Evolutionary conservation across 2,888 invertebrate species (phyloP).

Genomic region (Leptura quadrifasciata): DNA sequence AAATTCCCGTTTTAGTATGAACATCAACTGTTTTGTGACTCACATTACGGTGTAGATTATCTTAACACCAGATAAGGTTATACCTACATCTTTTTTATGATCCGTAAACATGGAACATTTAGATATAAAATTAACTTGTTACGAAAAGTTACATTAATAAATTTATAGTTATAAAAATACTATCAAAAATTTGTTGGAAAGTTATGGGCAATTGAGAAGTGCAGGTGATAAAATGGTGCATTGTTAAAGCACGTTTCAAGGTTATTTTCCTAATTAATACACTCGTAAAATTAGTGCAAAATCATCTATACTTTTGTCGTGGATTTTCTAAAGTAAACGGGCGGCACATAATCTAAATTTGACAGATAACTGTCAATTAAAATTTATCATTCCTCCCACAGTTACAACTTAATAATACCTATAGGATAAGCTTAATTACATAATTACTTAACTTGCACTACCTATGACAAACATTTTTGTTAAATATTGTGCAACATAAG

Average conservation of each 20-base stretch:
- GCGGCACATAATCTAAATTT: not conserved
- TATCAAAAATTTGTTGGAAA: too few relatives aligned
- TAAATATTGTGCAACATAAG: conserved; percentile 16
- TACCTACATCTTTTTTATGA: too few relatives aligned
- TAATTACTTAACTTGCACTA: not conserved
- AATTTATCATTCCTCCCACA: not conserved
- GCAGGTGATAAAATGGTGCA: not conserved
- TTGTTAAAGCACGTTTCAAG: not conserved
- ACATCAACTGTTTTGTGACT: too few relatives aligned
- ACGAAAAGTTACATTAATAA: too few relatives aligned
- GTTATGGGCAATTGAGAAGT: not conserved
- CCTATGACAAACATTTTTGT: not conserved
- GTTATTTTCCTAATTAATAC: not conserved
- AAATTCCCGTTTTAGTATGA: too few relatives aligned
- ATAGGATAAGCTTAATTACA: not conserved
- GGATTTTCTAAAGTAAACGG: not conserved
- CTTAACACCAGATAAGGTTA: too few relatives aligned
- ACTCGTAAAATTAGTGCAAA: not conserved
- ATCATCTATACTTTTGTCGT: too few relatives aligned
- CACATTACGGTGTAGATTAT: too few relatives aligned
- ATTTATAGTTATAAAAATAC: too few relatives aligned
- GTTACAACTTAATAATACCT: not conserved
- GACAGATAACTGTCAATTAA: not conserved
- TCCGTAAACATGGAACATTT: too few relatives aligned
- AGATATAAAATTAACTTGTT: too few relatives aligned